Evolutionary conservation across 1,140 invertebrate species (phyloP).

Genomic region (Helicoverpa armigera): DNA sequence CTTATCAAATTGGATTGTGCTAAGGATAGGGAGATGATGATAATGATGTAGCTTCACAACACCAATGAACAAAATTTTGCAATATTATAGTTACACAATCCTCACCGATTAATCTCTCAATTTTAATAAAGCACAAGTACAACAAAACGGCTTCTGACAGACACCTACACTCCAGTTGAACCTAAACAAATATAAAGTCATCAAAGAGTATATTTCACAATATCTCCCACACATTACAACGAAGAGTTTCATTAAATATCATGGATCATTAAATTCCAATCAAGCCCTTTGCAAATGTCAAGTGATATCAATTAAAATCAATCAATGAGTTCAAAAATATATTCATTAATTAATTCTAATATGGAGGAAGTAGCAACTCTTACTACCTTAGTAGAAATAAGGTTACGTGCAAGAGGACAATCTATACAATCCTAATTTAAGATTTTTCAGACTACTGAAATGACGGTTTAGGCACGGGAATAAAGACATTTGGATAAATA

Average conservation of each 20-base stretch:
- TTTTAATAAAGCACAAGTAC: not conserved
- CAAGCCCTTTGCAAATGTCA: not conserved
- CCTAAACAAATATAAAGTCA: not conserved
- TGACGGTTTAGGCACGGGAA: no score
- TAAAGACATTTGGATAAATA: no score
- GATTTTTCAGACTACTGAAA: no score
- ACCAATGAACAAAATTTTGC: no score
- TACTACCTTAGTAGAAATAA: no score
- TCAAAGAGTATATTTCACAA: slow-evolving; percentile 1
- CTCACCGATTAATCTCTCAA: not conserved
- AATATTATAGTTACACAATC: not conserved
- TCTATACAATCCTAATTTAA: no score
- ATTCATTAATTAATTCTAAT: no score
- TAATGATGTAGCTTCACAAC: no score
- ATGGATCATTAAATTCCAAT: not conserved
- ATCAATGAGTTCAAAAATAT: not conserved
- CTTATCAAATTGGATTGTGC: no score
- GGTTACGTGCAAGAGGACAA: no score
- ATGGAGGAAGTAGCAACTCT: no score
- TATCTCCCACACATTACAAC: not conserved
- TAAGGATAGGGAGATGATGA: no score
- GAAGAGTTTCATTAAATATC: slow-evolving; percentile 1
- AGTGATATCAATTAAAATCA: not conserved
- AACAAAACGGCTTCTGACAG: not conserved
- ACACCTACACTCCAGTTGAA: not conserved